phyloP scores from a whole-genome alignment of 2,113 vertebrate genomes.

The Heptranchias perlo region DNA sequence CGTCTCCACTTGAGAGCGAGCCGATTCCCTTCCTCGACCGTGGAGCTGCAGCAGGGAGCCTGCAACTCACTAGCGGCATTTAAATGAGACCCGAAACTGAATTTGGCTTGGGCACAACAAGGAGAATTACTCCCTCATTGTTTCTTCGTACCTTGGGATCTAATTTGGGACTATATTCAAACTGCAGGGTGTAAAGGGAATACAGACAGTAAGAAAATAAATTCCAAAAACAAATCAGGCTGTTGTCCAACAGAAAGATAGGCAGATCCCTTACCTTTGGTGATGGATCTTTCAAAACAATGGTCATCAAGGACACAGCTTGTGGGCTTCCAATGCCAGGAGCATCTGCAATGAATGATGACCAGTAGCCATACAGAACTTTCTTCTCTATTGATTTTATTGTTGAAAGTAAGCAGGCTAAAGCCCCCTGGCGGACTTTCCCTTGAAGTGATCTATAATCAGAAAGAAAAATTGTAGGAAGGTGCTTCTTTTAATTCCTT shows the following conservation, averaged over 20 bases:
- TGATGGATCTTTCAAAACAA: constrained; percentile 88
- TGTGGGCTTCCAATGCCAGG: constrained; percentile 78
- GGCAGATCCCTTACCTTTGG: constrained; percentile 70
- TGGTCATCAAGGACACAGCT: constrained; percentile 80
- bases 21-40: no score
- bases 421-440: constrained; percentile 79
- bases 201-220: neutral
- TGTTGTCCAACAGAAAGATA: neutral
- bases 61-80: no score
- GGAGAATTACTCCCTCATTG: neutral
- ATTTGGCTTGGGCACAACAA: neutral
- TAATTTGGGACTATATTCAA: neutral
- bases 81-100: no score
- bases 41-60: no score
- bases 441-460: constrained; percentile 72
- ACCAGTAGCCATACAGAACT: constrained; percentile 91
- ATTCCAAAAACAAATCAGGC: neutral
- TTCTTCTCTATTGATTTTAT: constrained; percentile 86
- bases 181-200: constrained; percentile 13
- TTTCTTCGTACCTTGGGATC: neutral
- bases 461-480: constrained; percentile 36
- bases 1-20: no score
- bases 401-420: constrained; percentile 80
- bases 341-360: constrained; percentile 85
- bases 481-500: neutral